phyloP scores from a whole-genome alignment of 2,113 vertebrate genomes.

The Myrmophylax atrothorax region DNA sequence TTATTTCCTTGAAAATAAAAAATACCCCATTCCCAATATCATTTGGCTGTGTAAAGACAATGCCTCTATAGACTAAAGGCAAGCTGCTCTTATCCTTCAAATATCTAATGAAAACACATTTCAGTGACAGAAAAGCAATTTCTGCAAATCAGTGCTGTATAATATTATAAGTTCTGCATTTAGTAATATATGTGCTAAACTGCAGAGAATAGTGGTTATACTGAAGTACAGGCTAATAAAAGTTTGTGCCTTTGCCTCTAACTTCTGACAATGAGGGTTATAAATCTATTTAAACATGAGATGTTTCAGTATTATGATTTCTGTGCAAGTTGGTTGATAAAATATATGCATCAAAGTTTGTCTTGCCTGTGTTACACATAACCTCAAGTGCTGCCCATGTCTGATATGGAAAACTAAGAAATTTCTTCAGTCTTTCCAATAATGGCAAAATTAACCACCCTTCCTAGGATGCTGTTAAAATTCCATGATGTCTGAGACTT shows the following conservation, averaged over 20 bases:
- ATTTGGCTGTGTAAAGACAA: not conserved
- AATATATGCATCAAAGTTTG: not conserved
- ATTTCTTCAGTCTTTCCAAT: not conserved
- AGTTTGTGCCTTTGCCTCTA: not conserved
- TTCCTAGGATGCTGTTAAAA: not conserved
- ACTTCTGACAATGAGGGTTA: not conserved
- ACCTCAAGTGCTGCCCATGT: not conserved
- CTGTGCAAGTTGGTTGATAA: not conserved
- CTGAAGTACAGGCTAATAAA: not conserved
- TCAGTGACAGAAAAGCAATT: conserved; percentile 31
- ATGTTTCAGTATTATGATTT: not conserved
- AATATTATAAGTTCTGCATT: not conserved
- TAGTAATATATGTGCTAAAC: not conserved
- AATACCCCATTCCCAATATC: not conserved
- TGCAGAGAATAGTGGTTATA: not conserved
- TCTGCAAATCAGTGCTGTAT: not conserved
- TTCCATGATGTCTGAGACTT: not conserved
- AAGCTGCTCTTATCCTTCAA: conserved; percentile 10
- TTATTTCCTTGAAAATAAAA: conserved; percentile 13
- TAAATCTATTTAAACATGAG: not conserved
- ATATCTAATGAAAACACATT: conserved; percentile 36
- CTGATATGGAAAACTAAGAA: not conserved
- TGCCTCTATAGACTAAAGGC: not conserved
- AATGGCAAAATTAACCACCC: not conserved
- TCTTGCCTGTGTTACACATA: not conserved